Evolutionary conservation across 2,888 invertebrate species (phyloP).

Genomic region (Sacculina carcini): DNA sequence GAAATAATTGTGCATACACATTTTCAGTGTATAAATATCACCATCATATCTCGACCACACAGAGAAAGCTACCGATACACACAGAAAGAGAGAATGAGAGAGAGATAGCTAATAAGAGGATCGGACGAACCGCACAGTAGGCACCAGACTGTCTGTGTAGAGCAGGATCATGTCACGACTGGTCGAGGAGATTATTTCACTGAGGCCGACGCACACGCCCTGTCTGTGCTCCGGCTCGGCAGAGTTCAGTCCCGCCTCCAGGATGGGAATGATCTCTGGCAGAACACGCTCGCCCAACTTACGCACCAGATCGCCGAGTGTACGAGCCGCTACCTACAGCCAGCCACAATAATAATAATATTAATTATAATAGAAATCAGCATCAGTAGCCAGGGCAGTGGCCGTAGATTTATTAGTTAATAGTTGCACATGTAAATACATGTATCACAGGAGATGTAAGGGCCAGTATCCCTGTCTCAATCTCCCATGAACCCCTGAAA

Average conservation of each 20-base stretch:
- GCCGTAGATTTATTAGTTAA: no score
- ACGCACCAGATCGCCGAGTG: constrained; percentile 81
- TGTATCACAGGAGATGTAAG: no score
- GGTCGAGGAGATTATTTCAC: constrained; percentile 92
- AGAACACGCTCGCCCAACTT: constrained; percentile 92
- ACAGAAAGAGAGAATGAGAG: no score
- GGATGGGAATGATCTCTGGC: constrained; percentile 90
- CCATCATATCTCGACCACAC: no score
- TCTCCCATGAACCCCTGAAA: neutral
- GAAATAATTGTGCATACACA: no score
- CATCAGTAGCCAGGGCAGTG: no score
- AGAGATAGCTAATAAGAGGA: no score
- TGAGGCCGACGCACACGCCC: constrained; percentile 91
- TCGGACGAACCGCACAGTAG: constrained; percentile 53
- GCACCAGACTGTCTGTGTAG: constrained; percentile 61
- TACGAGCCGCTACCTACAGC: constrained; percentile 60
- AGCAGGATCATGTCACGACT: constrained; percentile 78
- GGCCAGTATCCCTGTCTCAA: neutral
- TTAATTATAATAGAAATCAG: neutral
- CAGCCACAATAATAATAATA: neutral
- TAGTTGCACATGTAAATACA: no score
- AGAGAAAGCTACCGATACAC: no score
- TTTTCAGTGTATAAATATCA: no score
- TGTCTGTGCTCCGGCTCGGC: constrained; percentile 81
- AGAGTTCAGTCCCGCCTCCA: constrained; percentile 74